These are phyloP conservation scores for Leuciscus waleckii DNA, from an alignment of 2,797 vertebrate species.

Conservation along the genomic window DNA sequence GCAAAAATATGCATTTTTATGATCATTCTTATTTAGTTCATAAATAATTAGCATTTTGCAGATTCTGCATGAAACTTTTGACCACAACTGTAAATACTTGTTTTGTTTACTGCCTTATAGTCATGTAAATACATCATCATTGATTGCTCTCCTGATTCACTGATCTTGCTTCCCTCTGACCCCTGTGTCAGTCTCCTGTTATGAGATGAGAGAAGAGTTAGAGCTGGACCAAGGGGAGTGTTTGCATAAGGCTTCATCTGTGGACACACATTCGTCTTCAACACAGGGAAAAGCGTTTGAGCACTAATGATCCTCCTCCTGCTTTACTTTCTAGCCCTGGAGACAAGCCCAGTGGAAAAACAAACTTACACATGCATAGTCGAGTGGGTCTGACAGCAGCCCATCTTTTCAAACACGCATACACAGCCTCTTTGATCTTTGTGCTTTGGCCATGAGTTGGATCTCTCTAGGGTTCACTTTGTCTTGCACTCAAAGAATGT, in stretches of 20 bases:
- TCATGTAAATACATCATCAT: not conserved
- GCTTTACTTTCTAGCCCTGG: conserved; percentile 37
- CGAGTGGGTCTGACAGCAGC: conserved; percentile 18
- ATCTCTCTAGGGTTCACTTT: conserved; percentile 11
- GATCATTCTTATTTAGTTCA: not conserved
- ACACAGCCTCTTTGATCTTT: conserved; percentile 32
- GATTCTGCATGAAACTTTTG: not conserved
- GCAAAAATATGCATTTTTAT: not conserved
- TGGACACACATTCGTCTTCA: conserved; percentile 27
- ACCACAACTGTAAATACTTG: not conserved
- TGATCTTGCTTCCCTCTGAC: conserved; percentile 4
- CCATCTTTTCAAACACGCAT: conserved; percentile 12
- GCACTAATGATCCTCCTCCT: conserved; percentile 29
- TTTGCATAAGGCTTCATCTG: conserved; percentile 25
- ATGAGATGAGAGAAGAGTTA: conserved; percentile 6
- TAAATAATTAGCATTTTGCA: not conserved
- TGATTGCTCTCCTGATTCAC: not conserved
- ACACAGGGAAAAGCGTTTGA: conserved; percentile 28
- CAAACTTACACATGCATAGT: not conserved
- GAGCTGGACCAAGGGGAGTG: not conserved
- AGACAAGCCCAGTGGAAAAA: not conserved
- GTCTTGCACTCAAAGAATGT: conserved; percentile 2
- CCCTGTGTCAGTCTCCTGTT: conserved; percentile 19
- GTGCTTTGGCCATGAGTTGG: conserved; percentile 1
- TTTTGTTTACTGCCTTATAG: not conserved